Percentiles rank a stretch among this genome's conserved stretches.
Evolutionary conservation across 1,140 invertebrate genomes (phyloP).

Genomic region (Aporrectodea caliginosa): DNA sequence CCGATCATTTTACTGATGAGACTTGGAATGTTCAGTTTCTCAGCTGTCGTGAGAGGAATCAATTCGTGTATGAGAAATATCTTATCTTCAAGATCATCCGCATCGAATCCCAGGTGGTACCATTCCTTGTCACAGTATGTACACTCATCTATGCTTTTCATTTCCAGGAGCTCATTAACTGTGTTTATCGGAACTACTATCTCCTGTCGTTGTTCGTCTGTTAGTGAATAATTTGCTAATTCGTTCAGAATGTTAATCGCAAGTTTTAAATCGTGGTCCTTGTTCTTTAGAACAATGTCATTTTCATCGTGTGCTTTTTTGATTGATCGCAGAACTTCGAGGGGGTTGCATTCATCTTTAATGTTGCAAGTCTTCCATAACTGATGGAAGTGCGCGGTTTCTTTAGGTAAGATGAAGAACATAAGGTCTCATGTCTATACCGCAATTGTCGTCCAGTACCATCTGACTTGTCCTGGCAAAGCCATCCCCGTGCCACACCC

Average conservation of each 20-base stretch:
- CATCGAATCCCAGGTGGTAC: conserved; percentile 18
- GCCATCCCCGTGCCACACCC: conserved; percentile 11
- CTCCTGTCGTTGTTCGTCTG: background rate
- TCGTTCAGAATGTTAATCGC: conserved; percentile 4
- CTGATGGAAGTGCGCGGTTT: background rate
- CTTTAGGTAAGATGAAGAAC: background rate
- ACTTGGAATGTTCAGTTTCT: conserved; percentile 36
- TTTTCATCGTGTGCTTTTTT: background rate
- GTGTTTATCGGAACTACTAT: conserved; percentile 10
- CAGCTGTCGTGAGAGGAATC: conserved; percentile 36
- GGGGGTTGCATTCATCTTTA: background rate
- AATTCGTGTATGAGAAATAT: conserved; percentile 37
- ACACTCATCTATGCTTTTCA: conserved; percentile 27
- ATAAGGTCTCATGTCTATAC: conserved; percentile 4
- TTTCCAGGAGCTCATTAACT: background rate
- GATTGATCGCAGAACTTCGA: background rate
- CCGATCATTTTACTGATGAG: conserved; percentile 33
- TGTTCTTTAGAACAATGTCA: too few relatives aligned
- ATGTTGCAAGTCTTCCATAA: conserved; percentile 11
- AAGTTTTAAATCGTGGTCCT: conserved; percentile 7
- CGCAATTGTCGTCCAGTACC: background rate
- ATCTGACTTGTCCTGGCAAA: background rate
- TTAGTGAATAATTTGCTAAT: background rate
- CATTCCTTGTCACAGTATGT: conserved; percentile 38
- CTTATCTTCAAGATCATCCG: conserved; percentile 32